Evolutionary conservation across 2,113 vertebrate species (phyloP).

Genomic region (Actinemys pallida): DNA sequence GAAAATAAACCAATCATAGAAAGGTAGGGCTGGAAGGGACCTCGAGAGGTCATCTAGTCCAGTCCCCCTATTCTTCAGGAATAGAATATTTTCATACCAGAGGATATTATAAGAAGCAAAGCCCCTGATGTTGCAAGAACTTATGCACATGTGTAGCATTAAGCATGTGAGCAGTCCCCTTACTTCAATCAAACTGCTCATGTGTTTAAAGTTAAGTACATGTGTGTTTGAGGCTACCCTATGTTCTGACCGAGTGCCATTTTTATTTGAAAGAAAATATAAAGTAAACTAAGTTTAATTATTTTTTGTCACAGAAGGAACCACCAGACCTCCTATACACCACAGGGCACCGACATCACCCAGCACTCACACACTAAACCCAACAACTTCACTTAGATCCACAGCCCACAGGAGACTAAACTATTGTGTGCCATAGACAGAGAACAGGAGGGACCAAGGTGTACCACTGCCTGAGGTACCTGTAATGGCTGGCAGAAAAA

Average conservation of each 20-base stretch:
- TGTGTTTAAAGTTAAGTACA: not conserved
- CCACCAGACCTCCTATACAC: not conserved
- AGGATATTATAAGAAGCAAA: not conserved
- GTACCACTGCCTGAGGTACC: not conserved
- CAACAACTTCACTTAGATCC: not conserved
- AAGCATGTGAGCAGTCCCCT: not conserved
- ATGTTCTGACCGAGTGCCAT: not conserved
- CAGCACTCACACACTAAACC: not conserved
- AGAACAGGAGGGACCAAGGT: not conserved
- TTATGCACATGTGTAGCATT: not conserved
- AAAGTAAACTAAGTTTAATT: not conserved
- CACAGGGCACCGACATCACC: not conserved
- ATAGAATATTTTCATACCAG: not conserved
- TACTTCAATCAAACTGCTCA: not conserved
- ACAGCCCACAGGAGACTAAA: not conserved
- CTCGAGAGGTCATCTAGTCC: not conserved
- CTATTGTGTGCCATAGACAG: not conserved
- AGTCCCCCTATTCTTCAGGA: not conserved
- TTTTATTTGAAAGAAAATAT: not conserved
- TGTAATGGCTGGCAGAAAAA: not conserved
- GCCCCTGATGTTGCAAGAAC: not conserved
- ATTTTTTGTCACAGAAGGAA: not conserved
- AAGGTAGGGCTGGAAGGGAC: not conserved
- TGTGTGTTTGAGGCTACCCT: not conserved
- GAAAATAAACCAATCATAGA: not conserved